A percentile compares a stretch with the other conserved stretches of the same genome.
Evolutionary conservation across 2,888 invertebrate species (phyloP).

Genomic region (Hyalella azteca): DNA sequence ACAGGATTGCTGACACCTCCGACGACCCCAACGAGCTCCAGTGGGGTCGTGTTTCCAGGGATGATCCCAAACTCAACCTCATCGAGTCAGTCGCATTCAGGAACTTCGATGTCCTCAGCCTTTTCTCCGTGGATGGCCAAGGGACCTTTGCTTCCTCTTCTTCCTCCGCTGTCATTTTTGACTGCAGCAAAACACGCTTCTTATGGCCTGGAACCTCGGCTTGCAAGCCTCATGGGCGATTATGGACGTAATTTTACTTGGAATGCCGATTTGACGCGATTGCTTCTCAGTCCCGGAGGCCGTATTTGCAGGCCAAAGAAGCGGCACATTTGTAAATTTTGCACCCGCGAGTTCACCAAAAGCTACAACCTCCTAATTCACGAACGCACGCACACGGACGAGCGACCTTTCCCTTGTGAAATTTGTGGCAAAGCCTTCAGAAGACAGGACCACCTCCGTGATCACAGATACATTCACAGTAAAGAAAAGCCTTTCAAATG

Average conservation of each 20-base stretch:
- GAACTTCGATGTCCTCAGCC: constrained; percentile 2
- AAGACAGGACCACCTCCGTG: constrained; percentile 65
- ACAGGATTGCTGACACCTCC: constrained; percentile 43
- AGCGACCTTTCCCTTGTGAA: constrained; percentile 68
- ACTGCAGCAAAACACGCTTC: constrained; percentile 34
- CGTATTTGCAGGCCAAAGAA: constrained; percentile 61
- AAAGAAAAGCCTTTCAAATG: constrained; percentile 98
- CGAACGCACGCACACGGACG: constrained; percentile 68
- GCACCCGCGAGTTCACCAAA: constrained; percentile 67
- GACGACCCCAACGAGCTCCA: constrained; percentile 39
- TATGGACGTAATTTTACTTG: constrained; percentile 25
- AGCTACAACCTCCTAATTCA: constrained; percentile 68
- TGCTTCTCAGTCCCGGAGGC: constrained; percentile 53
- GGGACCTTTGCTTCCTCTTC: constrained; percentile 29
- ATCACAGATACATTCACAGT: constrained; percentile 82
- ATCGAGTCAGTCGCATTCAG: not conserved
- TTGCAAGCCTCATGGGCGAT: constrained; percentile 33
- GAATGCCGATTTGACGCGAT: constrained; percentile 43
- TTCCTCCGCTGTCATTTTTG: constrained; percentile 28
- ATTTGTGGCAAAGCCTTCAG: constrained; percentile 68
- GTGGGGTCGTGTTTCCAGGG: constrained; percentile 28
- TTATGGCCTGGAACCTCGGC: constrained; percentile 30
- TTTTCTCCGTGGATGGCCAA: constrained; percentile 38
- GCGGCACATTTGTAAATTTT: constrained; percentile 68
- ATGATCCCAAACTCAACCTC: not conserved